phyloP scores from a whole-genome alignment of 2,888 invertebrate species.

The Caenorhabditis japonica region DNA sequence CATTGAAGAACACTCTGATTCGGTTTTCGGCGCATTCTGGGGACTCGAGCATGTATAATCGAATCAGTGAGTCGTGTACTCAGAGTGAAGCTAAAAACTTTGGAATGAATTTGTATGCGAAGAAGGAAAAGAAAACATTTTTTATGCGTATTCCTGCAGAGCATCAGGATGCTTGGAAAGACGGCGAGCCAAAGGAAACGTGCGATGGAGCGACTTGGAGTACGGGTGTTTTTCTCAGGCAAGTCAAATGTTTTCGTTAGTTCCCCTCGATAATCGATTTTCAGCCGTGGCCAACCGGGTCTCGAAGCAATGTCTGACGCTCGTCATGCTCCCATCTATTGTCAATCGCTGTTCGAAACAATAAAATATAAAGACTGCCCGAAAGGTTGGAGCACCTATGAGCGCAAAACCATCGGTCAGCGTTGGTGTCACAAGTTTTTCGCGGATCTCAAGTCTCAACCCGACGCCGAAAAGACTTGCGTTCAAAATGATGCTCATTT shows the following conservation, averaged over 20 bases:
- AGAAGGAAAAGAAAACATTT: not conserved
- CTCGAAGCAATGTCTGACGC: conserved; percentile 3
- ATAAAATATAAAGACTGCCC: not conserved
- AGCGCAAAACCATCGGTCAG: not conserved
- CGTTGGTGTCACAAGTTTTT: conserved; percentile 2
- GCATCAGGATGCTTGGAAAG: not conserved
- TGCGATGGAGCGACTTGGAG: conserved; percentile 3
- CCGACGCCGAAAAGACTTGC: not conserved
- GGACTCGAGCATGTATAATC: not conserved
- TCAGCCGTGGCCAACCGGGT: not conserved
- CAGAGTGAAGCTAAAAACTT: not conserved
- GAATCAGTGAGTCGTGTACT: not conserved
- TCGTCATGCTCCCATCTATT: not conserved
- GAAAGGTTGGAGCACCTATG: not conserved
- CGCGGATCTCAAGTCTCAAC: not conserved
- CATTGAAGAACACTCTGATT: not conserved
- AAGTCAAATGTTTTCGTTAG: no score
- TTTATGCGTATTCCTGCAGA: no score
- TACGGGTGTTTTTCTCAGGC: not conserved
- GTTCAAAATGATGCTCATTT: not conserved
- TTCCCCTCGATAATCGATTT: no score
- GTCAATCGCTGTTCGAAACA: not conserved
- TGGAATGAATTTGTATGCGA: not conserved
- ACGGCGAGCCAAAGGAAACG: not conserved
- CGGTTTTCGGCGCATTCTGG: not conserved